phyloP scores from a whole-genome alignment of 2,113 vertebrate genomes.

The Felis chaus region DNA sequence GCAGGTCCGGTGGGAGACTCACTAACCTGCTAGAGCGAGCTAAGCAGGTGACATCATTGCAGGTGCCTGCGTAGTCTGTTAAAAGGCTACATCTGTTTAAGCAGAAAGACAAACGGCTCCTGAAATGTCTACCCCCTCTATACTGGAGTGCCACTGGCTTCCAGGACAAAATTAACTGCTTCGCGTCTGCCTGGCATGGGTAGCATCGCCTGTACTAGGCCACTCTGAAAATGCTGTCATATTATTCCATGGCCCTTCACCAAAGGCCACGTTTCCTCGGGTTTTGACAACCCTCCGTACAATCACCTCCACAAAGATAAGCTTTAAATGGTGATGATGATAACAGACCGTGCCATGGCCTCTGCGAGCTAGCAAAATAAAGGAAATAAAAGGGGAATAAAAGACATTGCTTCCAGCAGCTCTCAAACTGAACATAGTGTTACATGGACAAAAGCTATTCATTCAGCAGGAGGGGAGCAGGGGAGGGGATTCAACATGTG shows the following conservation, averaged over 20 bases:
- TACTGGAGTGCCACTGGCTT: not conserved
- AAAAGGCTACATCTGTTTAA: not conserved
- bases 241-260: not conserved
- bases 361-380: not conserved
- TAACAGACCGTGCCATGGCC: not conserved
- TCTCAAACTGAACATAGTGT: not conserved
- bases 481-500: rapidly evolving
- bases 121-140: not conserved
- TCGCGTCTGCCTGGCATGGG: not conserved
- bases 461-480: not conserved
- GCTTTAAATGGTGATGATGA: not conserved
- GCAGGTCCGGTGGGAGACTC: not conserved
- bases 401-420: not conserved
- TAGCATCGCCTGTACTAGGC: not conserved
- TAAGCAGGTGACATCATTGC: not conserved
- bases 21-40: rapidly evolving
- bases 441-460: not conserved
- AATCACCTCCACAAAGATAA: slow-evolving; percentile 15
- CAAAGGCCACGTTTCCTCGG: not conserved
- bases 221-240: not conserved
- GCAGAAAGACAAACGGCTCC: not conserved
- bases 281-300: not conserved
- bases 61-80: not conserved
- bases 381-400: not conserved
- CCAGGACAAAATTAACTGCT: not conserved